Evolutionary conservation across 2,888 invertebrate genomes (phyloP).

Genomic region (Apotomis capreana): DNA sequence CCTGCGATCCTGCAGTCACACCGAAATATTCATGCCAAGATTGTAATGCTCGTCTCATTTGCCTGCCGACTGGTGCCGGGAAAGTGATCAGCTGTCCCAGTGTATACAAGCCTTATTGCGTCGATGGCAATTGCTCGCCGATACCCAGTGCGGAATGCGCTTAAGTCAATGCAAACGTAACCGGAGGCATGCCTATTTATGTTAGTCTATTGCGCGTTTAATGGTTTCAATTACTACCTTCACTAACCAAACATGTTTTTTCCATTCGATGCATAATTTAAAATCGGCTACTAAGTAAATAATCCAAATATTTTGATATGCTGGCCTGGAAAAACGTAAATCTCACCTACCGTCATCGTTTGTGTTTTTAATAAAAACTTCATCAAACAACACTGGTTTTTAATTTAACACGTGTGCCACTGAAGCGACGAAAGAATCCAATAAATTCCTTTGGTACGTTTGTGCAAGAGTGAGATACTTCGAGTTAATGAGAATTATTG

Average conservation of each 20-base stretch:
- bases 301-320: too few relatives aligned
- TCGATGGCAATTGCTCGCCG: slow-evolving; percentile 62
- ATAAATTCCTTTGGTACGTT: slow-evolving; percentile 14
- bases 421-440: slow-evolving; percentile 27
- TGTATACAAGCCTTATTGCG: slow-evolving; percentile 60
- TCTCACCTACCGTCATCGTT: not conserved
- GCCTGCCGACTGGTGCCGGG: slow-evolving; percentile 60
- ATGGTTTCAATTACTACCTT: not conserved
- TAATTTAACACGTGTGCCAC: not conserved
- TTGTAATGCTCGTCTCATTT: slow-evolving; percentile 62
- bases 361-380: slow-evolving; percentile 11
- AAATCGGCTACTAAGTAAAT: too few relatives aligned
- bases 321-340: not conserved
- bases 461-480: slow-evolving; percentile 19
- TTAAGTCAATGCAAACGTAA: not conserved
- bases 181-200: too few relatives aligned
- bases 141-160: slow-evolving; percentile 56
- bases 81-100: slow-evolving; percentile 56
- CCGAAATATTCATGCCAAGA: slow-evolving; percentile 58
- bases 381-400: not conserved
- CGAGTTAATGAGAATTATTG: slow-evolving; percentile 31
- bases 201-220: too few relatives aligned
- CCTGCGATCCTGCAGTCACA: slow-evolving; percentile 53
- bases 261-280: too few relatives aligned
- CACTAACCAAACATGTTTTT: too few relatives aligned